Percentiles rank a stretch among this genome's conserved stretches.
Evolutionary conservation across 2,113 vertebrate genomes (phyloP).

Genomic region (Lycocorax pyrrhopterus): DNA sequence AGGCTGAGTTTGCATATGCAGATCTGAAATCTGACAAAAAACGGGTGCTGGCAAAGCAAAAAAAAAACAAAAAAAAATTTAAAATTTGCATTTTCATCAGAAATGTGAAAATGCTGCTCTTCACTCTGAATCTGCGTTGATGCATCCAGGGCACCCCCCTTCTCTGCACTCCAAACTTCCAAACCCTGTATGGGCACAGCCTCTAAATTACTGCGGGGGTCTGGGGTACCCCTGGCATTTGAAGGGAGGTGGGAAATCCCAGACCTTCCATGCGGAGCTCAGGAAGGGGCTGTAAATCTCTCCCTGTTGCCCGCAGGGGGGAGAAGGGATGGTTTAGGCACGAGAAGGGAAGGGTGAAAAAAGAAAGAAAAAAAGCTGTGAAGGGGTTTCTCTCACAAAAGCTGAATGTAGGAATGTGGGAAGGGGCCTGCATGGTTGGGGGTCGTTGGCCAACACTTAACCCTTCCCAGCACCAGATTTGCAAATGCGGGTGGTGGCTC

Average conservation of each 20-base stretch:
- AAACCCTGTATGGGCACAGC: neutral
- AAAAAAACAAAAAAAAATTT: neutral
- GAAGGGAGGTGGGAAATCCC: neutral
- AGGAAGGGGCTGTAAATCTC: neutral
- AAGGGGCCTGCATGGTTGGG: neutral
- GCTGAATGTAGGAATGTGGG: neutral
- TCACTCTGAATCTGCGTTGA: neutral
- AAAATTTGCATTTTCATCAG: neutral
- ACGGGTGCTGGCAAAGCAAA: neutral
- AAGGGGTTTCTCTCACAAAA: neutral
- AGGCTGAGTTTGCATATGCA: neutral
- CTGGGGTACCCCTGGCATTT: neutral
- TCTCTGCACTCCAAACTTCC: neutral
- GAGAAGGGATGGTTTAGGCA: neutral
- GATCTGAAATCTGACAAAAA: neutral
- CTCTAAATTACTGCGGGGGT: neutral
- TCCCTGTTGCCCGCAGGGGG: fast-evolving
- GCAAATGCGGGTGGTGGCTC: fast-evolving
- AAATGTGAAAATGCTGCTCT: neutral
- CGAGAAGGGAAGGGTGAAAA: neutral
- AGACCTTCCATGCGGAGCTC: neutral
- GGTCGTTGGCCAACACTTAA: neutral
- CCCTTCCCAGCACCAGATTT: neutral
- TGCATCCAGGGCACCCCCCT: fast-evolving
- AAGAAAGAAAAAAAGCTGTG: no score